phyloP scores from a whole-genome alignment of 2,888 invertebrate genomes.

The Sarcophaga subvicina region DNA sequence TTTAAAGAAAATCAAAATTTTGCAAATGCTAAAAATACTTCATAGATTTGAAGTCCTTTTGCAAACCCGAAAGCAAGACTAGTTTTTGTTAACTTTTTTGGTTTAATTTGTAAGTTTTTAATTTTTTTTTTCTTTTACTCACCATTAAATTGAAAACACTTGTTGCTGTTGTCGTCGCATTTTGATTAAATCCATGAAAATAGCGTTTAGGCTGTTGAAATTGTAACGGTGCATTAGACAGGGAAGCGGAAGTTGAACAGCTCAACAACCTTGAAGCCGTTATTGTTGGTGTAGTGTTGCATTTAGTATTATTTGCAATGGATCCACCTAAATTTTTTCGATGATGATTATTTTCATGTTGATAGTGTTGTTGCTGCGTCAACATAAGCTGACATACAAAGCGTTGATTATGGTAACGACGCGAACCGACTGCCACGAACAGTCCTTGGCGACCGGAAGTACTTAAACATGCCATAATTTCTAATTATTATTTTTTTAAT shows the following conservation, averaged over 20 bases:
- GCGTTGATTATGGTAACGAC: slow-evolving; percentile 77
- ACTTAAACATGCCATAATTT: slow-evolving; percentile 78
- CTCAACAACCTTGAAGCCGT: slow-evolving; percentile 66
- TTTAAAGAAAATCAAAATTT: too few species aligned
- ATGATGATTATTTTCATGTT: slow-evolving; percentile 47
- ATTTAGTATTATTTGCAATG: slow-evolving; percentile 36
- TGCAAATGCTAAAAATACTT: too few species aligned
- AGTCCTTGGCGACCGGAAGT: slow-evolving; percentile 79
- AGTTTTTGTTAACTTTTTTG: not conserved
- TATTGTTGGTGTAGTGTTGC: slow-evolving; percentile 25
- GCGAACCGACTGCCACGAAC: slow-evolving; percentile 75
- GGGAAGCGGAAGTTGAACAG: slow-evolving; percentile 66
- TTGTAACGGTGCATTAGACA: slow-evolving; percentile 65
- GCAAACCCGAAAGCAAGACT: too few species aligned
- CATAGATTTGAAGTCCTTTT: too few species aligned
- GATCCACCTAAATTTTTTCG: slow-evolving; percentile 57
- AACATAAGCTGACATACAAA: slow-evolving; percentile 76
- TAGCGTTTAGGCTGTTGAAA: slow-evolving; percentile 70
- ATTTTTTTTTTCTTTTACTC: slow-evolving; percentile 68
- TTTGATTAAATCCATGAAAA: slow-evolving; percentile 74
- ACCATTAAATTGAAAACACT: slow-evolving; percentile 74
- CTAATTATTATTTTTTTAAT: slow-evolving; percentile 49
- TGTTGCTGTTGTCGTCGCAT: slow-evolving; percentile 43
- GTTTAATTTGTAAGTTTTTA: not conserved
- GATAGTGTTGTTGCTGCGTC: slow-evolving; percentile 67